A percentile compares a stretch with the other conserved stretches of the same genome.
Conservation (phyloP, 2,888 invertebrate genomes). For the Cecidostiba fungosa region DNA sequence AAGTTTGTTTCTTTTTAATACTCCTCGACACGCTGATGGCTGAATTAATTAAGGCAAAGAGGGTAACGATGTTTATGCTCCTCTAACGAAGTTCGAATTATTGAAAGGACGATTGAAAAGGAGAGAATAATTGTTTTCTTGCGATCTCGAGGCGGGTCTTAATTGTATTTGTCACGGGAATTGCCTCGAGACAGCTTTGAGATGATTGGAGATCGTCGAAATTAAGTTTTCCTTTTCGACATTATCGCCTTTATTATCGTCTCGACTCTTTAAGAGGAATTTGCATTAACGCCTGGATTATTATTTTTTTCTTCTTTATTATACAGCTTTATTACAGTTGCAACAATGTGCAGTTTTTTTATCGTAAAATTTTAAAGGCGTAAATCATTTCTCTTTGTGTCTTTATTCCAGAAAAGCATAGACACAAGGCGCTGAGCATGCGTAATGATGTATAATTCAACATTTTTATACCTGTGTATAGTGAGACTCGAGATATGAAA, state of each 20-base stretch:
- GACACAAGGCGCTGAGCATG: too few relatives aligned
- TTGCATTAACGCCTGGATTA: not conserved
- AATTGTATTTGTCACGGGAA: conserved; percentile 5
- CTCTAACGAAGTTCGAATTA: conserved; percentile 30
- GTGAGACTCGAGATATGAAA: not conserved
- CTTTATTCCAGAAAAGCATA: too few relatives aligned
- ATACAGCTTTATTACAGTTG: not conserved
- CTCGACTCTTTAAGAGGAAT: not conserved
- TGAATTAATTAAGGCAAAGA: conserved; percentile 30
- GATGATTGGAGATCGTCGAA: not conserved
- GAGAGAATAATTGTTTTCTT: conserved; percentile 2
- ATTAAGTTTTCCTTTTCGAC: not conserved
- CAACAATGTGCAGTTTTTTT: not conserved
- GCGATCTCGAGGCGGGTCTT: not conserved
- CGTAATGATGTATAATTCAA: not conserved
- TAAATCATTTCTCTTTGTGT: too few relatives aligned
- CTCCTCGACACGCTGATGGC: not conserved
- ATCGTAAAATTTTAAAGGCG: not conserved
- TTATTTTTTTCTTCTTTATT: not conserved
- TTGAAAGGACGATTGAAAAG: conserved; percentile 5
- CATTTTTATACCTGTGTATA: not conserved
- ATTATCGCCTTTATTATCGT: not conserved
- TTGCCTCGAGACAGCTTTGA: conserved; percentile 5
- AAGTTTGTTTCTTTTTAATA: not conserved
- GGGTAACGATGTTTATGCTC: conserved; percentile 14